A percentile compares a stretch with the other conserved stretches of the same genome.
These are phyloP conservation scores for Myoxocephalus aenaeus DNA, from an alignment of 2,797 vertebrate species.

Conservation along the genomic window DNA sequence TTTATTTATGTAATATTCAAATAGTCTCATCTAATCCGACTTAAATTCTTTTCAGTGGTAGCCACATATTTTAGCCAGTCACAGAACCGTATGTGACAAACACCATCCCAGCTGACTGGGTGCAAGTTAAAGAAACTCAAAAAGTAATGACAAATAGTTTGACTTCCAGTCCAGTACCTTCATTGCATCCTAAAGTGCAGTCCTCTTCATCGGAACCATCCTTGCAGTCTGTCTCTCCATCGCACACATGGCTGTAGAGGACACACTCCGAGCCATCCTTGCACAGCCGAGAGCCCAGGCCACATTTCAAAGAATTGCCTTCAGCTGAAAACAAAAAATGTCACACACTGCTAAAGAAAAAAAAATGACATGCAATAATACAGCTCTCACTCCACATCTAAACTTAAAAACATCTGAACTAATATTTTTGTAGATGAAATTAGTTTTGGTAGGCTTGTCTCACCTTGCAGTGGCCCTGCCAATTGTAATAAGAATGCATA, in stretches of 20 bases:
- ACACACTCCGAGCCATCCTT: slow-evolving; percentile 83
- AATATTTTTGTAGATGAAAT: neutral
- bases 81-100: neutral
- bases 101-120: too few relatives aligned
- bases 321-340: slow-evolving; percentile 43
- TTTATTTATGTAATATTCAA: neutral
- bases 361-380: neutral
- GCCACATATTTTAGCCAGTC: neutral
- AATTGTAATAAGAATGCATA: slow-evolving; percentile 56
- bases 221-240: slow-evolving; percentile 86
- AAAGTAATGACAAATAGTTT: neutral
- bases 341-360: neutral
- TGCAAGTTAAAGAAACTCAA: neutral
- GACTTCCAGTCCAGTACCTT: slow-evolving; percentile 49
- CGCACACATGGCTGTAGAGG: slow-evolving; percentile 80
- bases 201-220: slow-evolving; percentile 89
- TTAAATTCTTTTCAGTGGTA: neutral
- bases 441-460: slow-evolving; percentile 12
- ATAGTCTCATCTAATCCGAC: too few relatives aligned
- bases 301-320: slow-evolving; percentile 66
- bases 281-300: slow-evolving; percentile 75
- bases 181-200: slow-evolving; percentile 77
- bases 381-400: neutral
- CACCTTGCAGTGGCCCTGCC: slow-evolving; percentile 56
- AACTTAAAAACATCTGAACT: neutral